Conservation (phyloP, 2,888 invertebrate species). For the Drosophila picticornis region DNA sequence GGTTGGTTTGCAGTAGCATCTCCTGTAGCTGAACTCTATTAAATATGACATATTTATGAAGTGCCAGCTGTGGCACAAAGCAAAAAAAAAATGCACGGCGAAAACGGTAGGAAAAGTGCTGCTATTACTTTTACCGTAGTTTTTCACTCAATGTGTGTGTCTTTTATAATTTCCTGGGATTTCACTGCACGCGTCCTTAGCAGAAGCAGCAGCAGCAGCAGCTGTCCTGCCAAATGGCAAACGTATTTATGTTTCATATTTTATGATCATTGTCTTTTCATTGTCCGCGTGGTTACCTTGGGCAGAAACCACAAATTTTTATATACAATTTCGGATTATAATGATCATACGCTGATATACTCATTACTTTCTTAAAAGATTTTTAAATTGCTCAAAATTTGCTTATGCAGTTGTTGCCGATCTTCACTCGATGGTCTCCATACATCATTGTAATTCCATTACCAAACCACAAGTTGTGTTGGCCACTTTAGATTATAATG, state of each 20-base stretch:
- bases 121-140: constrained; percentile 46
- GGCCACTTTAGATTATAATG: background rate
- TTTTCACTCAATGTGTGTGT: constrained; percentile 11
- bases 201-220: constrained; percentile 38
- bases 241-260: constrained; percentile 76
- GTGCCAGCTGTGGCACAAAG: constrained; percentile 72
- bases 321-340: constrained; percentile 19
- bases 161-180: constrained; percentile 49
- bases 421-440: background rate
- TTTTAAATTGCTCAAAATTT: background rate
- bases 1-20: constrained; percentile 53
- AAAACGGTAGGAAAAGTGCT: constrained; percentile 58
- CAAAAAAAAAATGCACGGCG: constrained; percentile 39
- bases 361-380: constrained; percentile 3
- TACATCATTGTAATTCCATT: background rate
- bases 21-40: constrained; percentile 72
- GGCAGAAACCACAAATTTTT: constrained; percentile 16
- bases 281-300: constrained; percentile 55
- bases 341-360: constrained; percentile 16
- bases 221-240: constrained; percentile 54
- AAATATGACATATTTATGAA: constrained; percentile 83
- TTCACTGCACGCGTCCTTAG: constrained; percentile 47
- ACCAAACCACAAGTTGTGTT: background rate
- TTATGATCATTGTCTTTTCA: constrained; percentile 66
- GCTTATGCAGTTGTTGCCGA: background rate